Evolutionary conservation across 2,888 invertebrate species (phyloP), one percentile per base, ranked within the genome.

Genomic region (Sphaeridia pumilis): DNA sequence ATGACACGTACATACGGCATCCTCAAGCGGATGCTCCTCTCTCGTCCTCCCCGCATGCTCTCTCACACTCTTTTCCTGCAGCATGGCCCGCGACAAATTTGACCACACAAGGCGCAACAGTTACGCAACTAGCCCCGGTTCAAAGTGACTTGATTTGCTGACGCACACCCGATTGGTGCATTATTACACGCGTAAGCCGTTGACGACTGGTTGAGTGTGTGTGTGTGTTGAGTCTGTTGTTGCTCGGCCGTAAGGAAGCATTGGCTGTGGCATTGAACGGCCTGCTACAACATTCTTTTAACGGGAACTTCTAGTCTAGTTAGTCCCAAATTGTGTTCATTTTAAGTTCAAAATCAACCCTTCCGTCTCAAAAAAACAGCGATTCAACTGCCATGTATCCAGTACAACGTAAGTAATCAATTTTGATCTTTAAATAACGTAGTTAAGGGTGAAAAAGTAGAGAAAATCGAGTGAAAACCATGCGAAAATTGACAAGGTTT

Each of bases 251-350:
- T 12, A 5, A 7, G 12, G 12, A 20, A 17, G 38, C 38, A 31
- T 31, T 31, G 7, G 14, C 38, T 20, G 20, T 38, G 12, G 17
- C 38, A 38, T 14, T 38, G 38, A 5, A 7, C 17, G 5, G 7
- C 17, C 10, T 17, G 20, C 10, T 14, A 5, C 5, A 17, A 38
- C 10, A 38, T n/a, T n/a, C n/a, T n/a, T n/a, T n/a, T n/a, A n/a
- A n/a, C 12, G 38, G 38, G 20, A 12, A 5, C 7, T 38, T 5
- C 5, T 38, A 14, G 12, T 38, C 12, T 38, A 17, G 12, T 20
- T 38, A 38, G 38, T 38, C 38, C 38, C 38, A 17, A 38, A 38
- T 20, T 38, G 38, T 38, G 38, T 38, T 38, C 38, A 38, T 38
- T 38, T 5, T 7, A 7, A 38, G n/a, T n/a, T n/a, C n/a, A n/a